Evolutionary conservation across 1,140 invertebrate species (phyloP), one percentile per base, ranked within the genome.

Genomic region (Holotrichia oblita): DNA sequence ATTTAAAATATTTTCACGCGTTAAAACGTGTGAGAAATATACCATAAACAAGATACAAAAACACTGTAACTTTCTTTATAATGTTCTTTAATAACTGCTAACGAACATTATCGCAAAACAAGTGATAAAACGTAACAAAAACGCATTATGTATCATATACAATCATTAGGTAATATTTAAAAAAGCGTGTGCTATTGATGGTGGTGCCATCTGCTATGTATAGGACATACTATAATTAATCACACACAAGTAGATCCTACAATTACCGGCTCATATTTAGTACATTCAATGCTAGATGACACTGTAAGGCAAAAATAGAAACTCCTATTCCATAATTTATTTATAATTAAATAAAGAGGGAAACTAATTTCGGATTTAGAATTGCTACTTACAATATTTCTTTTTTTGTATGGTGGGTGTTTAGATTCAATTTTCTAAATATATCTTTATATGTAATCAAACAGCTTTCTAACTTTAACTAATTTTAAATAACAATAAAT

Each of bases 1-100:
- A 27, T 69, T 69, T 69, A 69, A 69, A 27, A 69, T 27, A 69
- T 69, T 69, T 69, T 69, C 61, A 69, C 61, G 61, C 61, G 61
- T 69, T 69, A 69, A 69, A 69, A 34, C 27, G 61, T 69, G 61
- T 69, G 61, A 69, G 61, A 69, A 69, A 69, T 27, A 22, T 34
- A 34, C 61, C 22, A 69, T 69, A 22, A 48, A n/a, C 48, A 69
- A 10, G 22, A 69, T 69, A 69, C 4, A 69, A 69, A 34, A 69
- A 34, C 3, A 27, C 61, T 14, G 27, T 27, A 27, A 27, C 22
- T 6, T 34, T 14, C 12, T 69, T 14, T 3, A 20, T 69, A 69
- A 69, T 69, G 20, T 69, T 69, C 27, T 48, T 69, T 14, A 24
- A 69, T 34, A 34, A 69, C 22, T 7, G 20, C 27, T 12, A 10